phyloP scores from a whole-genome alignment of 2,888 invertebrate genomes.

The Antheraea assamensis region DNA sequence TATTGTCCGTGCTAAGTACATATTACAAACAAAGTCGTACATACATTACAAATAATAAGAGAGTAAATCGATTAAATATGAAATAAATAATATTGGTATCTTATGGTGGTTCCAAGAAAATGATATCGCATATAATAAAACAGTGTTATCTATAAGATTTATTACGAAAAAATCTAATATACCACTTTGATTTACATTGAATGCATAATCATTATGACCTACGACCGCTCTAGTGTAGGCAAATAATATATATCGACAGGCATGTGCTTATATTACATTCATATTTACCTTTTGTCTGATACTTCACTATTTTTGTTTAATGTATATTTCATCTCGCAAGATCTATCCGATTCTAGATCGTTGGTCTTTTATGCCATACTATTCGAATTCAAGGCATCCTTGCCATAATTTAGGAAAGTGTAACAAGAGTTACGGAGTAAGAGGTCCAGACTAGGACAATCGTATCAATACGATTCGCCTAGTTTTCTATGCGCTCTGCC shows the following conservation, averaged over 20 bases:
- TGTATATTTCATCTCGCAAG: too few species aligned
- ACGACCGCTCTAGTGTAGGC: neutral
- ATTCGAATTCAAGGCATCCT: too few species aligned
- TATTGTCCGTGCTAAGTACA: neutral
- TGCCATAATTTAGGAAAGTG: too few species aligned
- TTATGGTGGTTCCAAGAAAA: neutral
- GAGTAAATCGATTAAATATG: too few species aligned
- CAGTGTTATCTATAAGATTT: neutral
- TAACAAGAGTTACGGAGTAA: too few species aligned
- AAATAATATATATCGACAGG: neutral
- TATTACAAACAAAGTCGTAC: neutral
- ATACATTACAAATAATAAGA: neutral
- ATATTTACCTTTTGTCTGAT: too few species aligned
- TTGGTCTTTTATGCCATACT: too few species aligned
- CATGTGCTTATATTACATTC: neutral
- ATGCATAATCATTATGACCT: neutral
- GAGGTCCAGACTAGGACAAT: too few species aligned
- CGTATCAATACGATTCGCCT: too few species aligned
- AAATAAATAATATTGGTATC: neutral
- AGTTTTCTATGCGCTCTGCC: too few species aligned
- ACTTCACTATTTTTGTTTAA: too few species aligned
- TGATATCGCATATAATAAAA: neutral
- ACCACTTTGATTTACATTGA: neutral
- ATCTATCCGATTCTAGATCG: too few species aligned
- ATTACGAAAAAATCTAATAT: neutral